Evolutionary conservation across 2,797 vertebrate genomes (phyloP), one percentile per base, ranked within the genome.

Genomic region (Potorous gilbertii): DNA sequence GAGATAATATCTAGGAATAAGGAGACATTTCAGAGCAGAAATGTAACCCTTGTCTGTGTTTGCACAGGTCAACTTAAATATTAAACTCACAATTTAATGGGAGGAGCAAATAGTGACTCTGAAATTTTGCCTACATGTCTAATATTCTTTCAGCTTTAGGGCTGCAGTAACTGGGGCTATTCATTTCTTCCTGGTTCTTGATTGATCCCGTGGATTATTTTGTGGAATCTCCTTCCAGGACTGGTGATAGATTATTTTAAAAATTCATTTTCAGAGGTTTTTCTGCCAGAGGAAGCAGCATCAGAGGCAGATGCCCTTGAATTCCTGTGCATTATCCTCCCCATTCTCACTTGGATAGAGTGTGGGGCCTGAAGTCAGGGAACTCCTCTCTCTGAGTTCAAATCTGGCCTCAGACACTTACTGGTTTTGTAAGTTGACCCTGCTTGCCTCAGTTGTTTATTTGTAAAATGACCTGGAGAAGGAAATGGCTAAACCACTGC

Each of bases 181-280:
- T 81, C n/a, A 81, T 97, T 96, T 96, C 55, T 94, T 50, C 66
- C 96, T 94, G 87, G 90, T 95, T 97, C 93, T 94, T 96, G 56
- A 34, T 91, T 81, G 90, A 95, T 95, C 90, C 56, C 91, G 91
- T 81, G 95, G 66, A 87, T 93, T 91, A 55, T 59, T 40, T 81
- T 28, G 57, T 91, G 95, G 94, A 96, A 92, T 40, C 93, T 59
- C 55, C n/a, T 96, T 97, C 93, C 94, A 93, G 66, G n/a, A 24
- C 40, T 90, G 93, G 81, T 93, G 95, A 96, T 95, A 24, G 66
- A 81, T 40, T 40, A 81, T 81, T 81, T 40, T 81, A 10, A 6
- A 10, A 81, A 81, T n/a, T 81, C 66, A 81, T 81, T 46, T 81
- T 81, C 21, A 8, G 18, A 81, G 18, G n/a, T 46, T 81, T 21